Evolutionary conservation across 2,888 invertebrate species (phyloP).

Genomic region (Brassicogethes aeneus): DNA sequence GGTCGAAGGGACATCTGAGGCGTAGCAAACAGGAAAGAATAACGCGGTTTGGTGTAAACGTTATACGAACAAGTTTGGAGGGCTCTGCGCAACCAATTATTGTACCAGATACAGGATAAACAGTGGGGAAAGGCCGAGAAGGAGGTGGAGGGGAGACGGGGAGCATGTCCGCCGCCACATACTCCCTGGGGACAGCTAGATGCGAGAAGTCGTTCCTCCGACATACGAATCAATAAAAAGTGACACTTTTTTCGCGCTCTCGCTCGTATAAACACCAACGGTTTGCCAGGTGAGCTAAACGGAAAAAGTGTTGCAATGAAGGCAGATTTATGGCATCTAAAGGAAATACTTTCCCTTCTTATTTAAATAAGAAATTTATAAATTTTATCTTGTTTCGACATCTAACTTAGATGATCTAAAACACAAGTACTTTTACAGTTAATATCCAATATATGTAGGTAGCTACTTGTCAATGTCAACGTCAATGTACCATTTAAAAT

Average conservation of each 20-base stretch:
- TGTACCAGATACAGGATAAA: slow-evolving; percentile 36
- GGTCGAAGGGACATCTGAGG: not conserved
- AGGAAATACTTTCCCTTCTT: too few species aligned
- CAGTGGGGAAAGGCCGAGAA: slow-evolving; percentile 30
- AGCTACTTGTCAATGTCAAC: too few species aligned
- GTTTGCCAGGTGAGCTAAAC: too few species aligned
- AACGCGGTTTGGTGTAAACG: slow-evolving; percentile 20
- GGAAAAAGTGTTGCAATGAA: too few species aligned
- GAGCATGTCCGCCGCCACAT: slow-evolving; percentile 1
- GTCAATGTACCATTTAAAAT: too few species aligned
- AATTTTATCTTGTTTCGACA: too few species aligned
- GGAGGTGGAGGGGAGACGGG: slow-evolving; percentile 5
- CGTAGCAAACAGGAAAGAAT: not conserved
- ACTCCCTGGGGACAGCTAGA: slow-evolving; percentile 5
- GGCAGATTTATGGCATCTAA: too few species aligned
- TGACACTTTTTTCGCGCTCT: slow-evolving; percentile 37
- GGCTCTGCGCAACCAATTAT: slow-evolving; percentile 36
- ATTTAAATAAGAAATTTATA: too few species aligned
- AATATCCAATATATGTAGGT: too few species aligned
- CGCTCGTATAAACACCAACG: too few species aligned
- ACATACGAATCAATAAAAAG: slow-evolving; percentile 37
- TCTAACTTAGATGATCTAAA: too few species aligned
- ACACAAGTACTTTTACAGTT: too few species aligned
- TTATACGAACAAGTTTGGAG: slow-evolving; percentile 31
- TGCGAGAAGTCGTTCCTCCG: slow-evolving; percentile 13